phyloP scores from a whole-genome alignment of 1,140 invertebrate species.

The Trigoniulus corallinus region DNA sequence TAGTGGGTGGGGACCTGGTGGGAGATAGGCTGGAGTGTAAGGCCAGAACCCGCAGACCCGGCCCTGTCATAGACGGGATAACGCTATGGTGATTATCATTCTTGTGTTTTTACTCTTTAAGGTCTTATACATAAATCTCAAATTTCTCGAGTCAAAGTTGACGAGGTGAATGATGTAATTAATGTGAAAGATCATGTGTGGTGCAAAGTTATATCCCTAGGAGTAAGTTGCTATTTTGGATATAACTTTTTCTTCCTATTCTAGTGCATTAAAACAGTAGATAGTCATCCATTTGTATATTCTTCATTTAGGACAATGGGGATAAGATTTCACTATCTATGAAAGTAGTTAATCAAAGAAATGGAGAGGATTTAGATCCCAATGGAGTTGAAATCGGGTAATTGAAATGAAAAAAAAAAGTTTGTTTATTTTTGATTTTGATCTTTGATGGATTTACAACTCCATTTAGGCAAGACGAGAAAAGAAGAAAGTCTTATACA shows the following conservation, averaged over 20 bases:
- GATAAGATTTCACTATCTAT: conserved; percentile 92
- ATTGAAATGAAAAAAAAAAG: conserved; percentile 1
- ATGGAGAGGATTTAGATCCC: conserved; percentile 88
- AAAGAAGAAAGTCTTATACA: conserved; percentile 16
- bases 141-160: conserved; percentile 21
- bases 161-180: conserved; percentile 23
- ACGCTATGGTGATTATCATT: too few species aligned
- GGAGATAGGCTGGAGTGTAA: too few species aligned
- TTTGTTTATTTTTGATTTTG: too few species aligned
- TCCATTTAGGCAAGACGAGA: conserved; percentile 19
- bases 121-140: conserved; percentile 25
- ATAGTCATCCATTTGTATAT: not conserved
- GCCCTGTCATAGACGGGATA: too few species aligned
- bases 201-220: conserved; percentile 24
- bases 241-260: not conserved
- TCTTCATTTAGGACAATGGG: conserved; percentile 29
- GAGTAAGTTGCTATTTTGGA: conserved; percentile 14
- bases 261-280: not conserved
- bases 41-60: too few species aligned
- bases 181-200: conserved; percentile 20
- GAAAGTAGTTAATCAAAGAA: conserved; percentile 95
- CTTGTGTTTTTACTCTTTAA: too few species aligned
- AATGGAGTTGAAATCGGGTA: conserved; percentile 28
- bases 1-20: too few species aligned
- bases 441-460: too few species aligned